Evolutionary conservation across 2,888 invertebrate species (phyloP).

Genomic region (Caenorhabditis sulstoni): DNA sequence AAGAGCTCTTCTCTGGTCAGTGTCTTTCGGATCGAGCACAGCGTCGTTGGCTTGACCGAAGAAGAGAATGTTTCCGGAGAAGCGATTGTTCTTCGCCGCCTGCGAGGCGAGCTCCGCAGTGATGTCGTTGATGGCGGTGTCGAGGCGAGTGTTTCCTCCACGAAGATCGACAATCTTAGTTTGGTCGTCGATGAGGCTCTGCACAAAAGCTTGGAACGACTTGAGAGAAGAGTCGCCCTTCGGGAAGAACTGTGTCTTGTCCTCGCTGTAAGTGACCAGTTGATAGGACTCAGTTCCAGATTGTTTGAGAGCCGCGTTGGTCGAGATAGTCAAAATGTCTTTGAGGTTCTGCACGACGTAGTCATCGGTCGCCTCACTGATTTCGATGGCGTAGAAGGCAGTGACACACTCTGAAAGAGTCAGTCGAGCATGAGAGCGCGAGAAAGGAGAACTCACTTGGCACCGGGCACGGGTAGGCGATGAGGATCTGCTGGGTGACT

Average conservation of each 20-base stretch:
- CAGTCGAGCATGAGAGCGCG: not conserved
- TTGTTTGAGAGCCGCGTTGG: not conserved
- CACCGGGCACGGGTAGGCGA: conserved; percentile 48
- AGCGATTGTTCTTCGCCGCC: conserved; percentile 26
- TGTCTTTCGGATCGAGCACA: conserved; percentile 33
- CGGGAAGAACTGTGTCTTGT: conserved; percentile 24
- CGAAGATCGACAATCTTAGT: conserved; percentile 11
- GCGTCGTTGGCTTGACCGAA: conserved; percentile 54
- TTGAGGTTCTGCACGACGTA: conserved; percentile 34
- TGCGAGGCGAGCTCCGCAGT: conserved; percentile 22
- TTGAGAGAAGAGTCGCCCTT: conserved; percentile 24
- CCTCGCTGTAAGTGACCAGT: conserved; percentile 49
- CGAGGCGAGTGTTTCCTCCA: conserved; percentile 37
- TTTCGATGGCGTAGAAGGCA: conserved; percentile 54
- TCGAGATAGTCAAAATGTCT: conserved; percentile 23
- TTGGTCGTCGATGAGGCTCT: conserved; percentile 32
- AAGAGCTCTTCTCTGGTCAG: not conserved
- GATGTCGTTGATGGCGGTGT: conserved; percentile 29
- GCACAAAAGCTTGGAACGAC: conserved; percentile 24
- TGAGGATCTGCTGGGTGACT: conserved; percentile 40
- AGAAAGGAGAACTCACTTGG: conserved; percentile 38
- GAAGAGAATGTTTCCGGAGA: conserved; percentile 47
- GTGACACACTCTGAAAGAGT: conserved; percentile 52
- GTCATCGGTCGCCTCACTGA: conserved; percentile 50
- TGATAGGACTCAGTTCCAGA: conserved; percentile 42